Conservation (phyloP, 2,113 vertebrate species). For the Eubucco bourcierii region DNA sequence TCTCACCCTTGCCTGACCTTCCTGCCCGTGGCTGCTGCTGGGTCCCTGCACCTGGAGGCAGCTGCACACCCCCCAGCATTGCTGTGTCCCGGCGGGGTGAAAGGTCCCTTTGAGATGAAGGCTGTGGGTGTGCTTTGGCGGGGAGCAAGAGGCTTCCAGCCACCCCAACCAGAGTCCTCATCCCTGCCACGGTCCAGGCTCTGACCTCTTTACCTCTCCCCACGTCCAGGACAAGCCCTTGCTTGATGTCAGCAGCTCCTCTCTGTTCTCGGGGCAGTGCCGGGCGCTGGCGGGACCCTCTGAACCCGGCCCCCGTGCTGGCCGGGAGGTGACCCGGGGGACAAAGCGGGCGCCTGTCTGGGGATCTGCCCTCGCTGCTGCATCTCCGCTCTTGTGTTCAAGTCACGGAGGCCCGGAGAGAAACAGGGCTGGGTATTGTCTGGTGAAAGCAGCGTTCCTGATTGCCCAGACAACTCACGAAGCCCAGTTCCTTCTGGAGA, state of each 20-base stretch:
- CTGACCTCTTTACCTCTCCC: not conserved
- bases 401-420: slow-evolving; percentile 21
- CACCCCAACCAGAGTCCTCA: not conserved
- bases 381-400: slow-evolving; percentile 22
- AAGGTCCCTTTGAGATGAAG: not conserved
- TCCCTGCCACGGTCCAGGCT: not conserved
- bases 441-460: not conserved
- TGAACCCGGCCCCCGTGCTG: not conserved
- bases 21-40: accelerated
- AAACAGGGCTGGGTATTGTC: slow-evolving; percentile 55
- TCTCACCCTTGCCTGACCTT: not conserved
- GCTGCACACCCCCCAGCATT: not conserved
- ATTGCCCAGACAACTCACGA: not conserved
- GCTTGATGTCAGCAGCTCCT: not conserved
- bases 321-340: not conserved
- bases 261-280: not conserved
- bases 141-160: not conserved
- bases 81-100: accelerated
- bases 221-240: accelerated
- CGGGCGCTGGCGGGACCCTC: not conserved
- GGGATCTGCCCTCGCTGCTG: not conserved
- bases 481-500: slow-evolving; percentile 17
- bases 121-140: accelerated
- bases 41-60: accelerated
- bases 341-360: slow-evolving; percentile 59